A percentile compares a stretch with the other conserved stretches of the same genome.
phyloP scores from a whole-genome alignment of 2,113 vertebrate genomes.

The Solea senegalensis region DNA sequence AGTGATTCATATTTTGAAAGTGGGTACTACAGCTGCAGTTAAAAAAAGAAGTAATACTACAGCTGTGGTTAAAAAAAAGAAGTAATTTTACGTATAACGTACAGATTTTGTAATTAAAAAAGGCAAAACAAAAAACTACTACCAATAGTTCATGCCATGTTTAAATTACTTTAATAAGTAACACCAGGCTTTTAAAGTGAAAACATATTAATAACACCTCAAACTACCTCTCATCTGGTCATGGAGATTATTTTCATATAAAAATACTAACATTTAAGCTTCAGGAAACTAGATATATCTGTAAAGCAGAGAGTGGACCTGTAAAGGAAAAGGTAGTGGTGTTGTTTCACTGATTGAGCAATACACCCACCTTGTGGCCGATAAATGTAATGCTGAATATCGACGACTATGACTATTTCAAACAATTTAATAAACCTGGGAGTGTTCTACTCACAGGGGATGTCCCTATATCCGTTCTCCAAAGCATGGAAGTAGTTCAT shows the following conservation, averaged over 20 bases:
- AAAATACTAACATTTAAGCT: too few relatives aligned
- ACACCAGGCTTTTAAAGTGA: too few relatives aligned
- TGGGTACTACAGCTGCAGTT: not conserved
- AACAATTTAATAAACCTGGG: not conserved
- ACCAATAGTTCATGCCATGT: not conserved
- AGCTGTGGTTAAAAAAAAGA: too few relatives aligned
- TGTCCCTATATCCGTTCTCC: conserved; percentile 97
- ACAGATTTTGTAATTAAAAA: not conserved
- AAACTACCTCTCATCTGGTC: too few relatives aligned
- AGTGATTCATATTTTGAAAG: not conserved
- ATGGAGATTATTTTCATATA: too few relatives aligned
- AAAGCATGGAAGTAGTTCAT: conserved; percentile 99
- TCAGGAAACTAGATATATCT: too few relatives aligned
- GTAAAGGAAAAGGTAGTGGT: too few relatives aligned
- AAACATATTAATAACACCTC: too few relatives aligned
- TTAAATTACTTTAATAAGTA: too few relatives aligned
- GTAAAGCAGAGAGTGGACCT: too few relatives aligned
- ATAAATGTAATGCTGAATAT: conserved; percentile 1
- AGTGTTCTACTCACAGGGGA: conserved; percentile 91
- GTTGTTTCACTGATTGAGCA: conserved; percentile 7
- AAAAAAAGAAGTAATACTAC: not conserved
- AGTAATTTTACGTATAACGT: not conserved
- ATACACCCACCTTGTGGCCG: conserved; percentile 60
- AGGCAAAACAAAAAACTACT: not conserved
- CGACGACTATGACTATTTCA: not conserved